phyloP scores from a whole-genome alignment of 1,140 invertebrate genomes.

The Nylanderia fulva region DNA sequence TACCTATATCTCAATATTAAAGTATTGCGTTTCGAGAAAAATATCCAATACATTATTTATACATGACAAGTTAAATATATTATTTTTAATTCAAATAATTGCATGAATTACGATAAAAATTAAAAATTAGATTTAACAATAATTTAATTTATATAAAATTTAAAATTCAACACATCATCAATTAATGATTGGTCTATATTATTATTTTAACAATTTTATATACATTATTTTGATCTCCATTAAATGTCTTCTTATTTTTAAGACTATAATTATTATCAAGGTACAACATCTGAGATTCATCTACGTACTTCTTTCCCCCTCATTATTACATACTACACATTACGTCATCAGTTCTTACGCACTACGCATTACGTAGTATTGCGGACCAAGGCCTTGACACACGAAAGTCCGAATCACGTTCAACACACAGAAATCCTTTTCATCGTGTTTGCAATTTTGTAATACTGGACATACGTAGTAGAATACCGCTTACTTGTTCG shows the following conservation, averaged over 20 bases:
- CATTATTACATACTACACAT: not conserved
- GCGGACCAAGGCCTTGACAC: not conserved
- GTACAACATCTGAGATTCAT: not conserved
- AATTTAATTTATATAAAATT: not conserved
- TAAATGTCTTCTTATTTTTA: not conserved
- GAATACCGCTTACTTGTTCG: constrained; percentile 68
- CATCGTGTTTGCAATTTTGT: constrained; percentile 47
- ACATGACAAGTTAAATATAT: not conserved
- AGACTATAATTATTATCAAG: not conserved
- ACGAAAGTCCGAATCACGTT: constrained; percentile 18
- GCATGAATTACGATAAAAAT: not conserved
- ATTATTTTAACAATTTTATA: not conserved
- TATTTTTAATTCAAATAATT: not conserved
- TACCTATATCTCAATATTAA: not conserved
- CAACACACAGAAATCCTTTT: constrained; percentile 12
- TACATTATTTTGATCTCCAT: not conserved
- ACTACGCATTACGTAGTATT: not conserved
- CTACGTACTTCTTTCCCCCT: no score
- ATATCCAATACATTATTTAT: not conserved
- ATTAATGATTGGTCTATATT: not conserved
- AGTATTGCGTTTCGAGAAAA: not conserved
- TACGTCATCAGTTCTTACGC: not conserved
- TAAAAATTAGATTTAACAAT: constrained; percentile 18
- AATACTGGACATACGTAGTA: constrained; percentile 70
- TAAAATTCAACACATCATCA: not conserved